phyloP scores from a whole-genome alignment of 2,888 invertebrate species.

The Amiota minor region DNA sequence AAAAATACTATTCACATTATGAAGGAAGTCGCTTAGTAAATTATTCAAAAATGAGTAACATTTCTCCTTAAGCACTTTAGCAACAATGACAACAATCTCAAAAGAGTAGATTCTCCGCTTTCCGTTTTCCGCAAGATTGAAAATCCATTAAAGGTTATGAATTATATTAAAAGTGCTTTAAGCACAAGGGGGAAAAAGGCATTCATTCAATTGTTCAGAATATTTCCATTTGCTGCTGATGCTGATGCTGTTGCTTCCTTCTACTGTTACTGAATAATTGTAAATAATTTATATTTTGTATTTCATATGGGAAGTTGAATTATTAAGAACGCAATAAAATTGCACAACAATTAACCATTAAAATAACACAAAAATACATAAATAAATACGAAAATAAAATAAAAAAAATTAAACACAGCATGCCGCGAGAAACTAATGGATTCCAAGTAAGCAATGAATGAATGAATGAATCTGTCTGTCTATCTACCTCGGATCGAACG shows the following conservation, averaged over 20 bases:
- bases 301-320: not conserved
- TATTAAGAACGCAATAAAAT: constrained; percentile 15
- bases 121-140: constrained; percentile 42
- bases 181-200: not conserved
- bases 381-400: no score
- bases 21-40: no score
- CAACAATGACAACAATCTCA: no score
- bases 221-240: constrained; percentile 36
- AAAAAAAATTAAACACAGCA: no score
- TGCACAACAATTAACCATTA: constrained; percentile 18
- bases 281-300: not conserved
- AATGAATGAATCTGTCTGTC: no score
- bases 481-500: not conserved
- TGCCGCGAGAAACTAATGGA: constrained; percentile 3
- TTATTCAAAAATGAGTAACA: no score
- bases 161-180: not conserved
- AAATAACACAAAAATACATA: not conserved
- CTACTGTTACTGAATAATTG: not conserved
- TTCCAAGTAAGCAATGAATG: not conserved
- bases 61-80: no score
- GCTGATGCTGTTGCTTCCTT: not conserved
- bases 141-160: not conserved
- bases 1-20: no score
- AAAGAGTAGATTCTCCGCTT: constrained; percentile 60
- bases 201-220: not conserved